phyloP scores from a whole-genome alignment of 2,797 vertebrate genomes.

The Myotis daubentonii region DNA sequence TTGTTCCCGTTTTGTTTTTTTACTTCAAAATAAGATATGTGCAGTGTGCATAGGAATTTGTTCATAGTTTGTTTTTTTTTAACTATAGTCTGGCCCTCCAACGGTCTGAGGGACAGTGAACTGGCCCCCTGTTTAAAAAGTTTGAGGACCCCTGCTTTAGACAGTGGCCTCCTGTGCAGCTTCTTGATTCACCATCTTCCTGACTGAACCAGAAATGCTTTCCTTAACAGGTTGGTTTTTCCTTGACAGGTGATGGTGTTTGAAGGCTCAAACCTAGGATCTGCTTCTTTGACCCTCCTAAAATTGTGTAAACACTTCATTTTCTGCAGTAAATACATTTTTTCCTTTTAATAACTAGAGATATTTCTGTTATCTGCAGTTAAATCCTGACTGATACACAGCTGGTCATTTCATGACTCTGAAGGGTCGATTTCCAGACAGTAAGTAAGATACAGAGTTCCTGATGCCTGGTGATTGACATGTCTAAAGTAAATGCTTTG shows the following conservation, averaged over 20 bases:
- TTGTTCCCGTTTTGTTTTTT: no score
- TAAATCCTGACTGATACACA: neutral
- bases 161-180: neutral
- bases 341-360: slow-evolving; percentile 16
- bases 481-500: neutral
- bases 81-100: no score
- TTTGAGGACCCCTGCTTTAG: no score
- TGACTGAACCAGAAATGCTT: neutral
- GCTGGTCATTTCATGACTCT: neutral
- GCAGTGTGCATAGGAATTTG: no score
- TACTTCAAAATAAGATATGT: no score
- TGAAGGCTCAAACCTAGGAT: neutral
- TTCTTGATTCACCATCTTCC: neutral
- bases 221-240: neutral
- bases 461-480: neutral
- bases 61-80: no score
- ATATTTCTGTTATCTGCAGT: neutral
- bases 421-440: neutral
- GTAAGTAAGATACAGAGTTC: neutral
- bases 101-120: no score
- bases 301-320: neutral
- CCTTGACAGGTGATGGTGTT: neutral
- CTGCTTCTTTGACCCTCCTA: neutral
- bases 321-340: neutral
- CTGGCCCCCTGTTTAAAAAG: no score